Percentiles rank a stretch among this genome's conserved stretches.
Evolutionary conservation across 2,888 invertebrate genomes (phyloP).

Genomic region (Xanthostigma xanthostigma): DNA sequence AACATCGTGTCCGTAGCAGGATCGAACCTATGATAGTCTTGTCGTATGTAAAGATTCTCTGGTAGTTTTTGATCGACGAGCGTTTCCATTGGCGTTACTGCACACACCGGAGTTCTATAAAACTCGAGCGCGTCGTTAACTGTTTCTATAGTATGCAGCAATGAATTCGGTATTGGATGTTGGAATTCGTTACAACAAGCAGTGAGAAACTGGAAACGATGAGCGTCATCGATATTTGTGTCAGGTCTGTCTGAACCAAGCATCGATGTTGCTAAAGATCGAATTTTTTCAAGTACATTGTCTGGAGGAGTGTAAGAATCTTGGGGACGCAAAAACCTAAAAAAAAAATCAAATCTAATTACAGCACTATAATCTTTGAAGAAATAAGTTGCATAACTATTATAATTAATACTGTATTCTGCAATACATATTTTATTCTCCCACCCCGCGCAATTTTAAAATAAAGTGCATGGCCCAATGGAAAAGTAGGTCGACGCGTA

Average conservation of each 20-base stretch:
- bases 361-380: neutral
- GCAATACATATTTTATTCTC: no score
- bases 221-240: constrained; percentile 31
- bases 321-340: constrained; percentile 59
- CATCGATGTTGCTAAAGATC: constrained; percentile 37
- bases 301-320: constrained; percentile 59
- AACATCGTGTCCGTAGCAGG: constrained; percentile 62
- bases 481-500: no score
- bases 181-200: constrained; percentile 56
- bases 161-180: constrained; percentile 69
- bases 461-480: no score
- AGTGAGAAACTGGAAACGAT: constrained; percentile 54
- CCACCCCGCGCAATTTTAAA: no score
- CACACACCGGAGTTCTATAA: constrained; percentile 56
- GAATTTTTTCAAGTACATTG: constrained; percentile 45
- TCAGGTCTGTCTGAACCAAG: constrained; percentile 32
- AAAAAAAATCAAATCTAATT: constrained; percentile 21
- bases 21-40: constrained; percentile 69
- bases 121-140: constrained; percentile 59
- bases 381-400: no score
- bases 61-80: constrained; percentile 60
- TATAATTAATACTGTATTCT: neutral
- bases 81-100: constrained; percentile 56
- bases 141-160: constrained; percentile 56
- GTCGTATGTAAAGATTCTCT: constrained; percentile 71